These are phyloP conservation scores for Ornithorhynchus anatinus DNA, from an alignment of 2,113 vertebrate genomes.

Conservation along the genomic window DNA sequence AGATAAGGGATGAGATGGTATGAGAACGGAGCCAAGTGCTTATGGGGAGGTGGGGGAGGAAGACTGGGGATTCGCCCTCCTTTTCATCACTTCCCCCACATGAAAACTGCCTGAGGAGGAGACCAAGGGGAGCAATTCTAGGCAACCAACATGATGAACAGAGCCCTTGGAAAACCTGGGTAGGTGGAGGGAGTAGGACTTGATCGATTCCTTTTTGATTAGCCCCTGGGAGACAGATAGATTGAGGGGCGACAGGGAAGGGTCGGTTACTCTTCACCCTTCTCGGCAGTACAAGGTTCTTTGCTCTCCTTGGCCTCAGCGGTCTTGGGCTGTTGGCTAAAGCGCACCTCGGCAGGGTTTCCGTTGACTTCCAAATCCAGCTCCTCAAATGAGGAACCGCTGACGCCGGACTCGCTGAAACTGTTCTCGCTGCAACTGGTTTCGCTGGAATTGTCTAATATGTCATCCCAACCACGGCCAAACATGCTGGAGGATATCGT, in stretches of 20 bases:
- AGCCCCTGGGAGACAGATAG: accelerated
- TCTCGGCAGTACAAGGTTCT: constrained; percentile 60
- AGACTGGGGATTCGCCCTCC: no score
- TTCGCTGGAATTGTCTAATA: no score
- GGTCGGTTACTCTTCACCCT: constrained; percentile 64
- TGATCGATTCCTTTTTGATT: constrained; percentile 41
- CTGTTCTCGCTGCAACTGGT: constrained; percentile 79
- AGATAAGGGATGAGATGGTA: not conserved
- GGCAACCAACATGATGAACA: no score
- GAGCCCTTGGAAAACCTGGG: not conserved
- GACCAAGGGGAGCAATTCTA: no score
- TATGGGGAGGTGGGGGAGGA: not conserved
- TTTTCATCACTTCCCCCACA: no score
- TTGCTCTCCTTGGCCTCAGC: constrained; percentile 62
- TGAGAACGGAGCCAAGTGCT: constrained; percentile 4
- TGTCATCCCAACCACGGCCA: constrained; percentile 75
- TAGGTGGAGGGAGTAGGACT: constrained; percentile 32
- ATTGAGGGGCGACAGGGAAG: not conserved
- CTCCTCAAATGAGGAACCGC: constrained; percentile 95
- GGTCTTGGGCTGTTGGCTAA: constrained; percentile 35
- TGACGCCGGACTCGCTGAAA: constrained; percentile 86
- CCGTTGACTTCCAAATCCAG: constrained; percentile 86
- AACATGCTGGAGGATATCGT: constrained; percentile 68
- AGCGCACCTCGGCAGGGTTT: constrained; percentile 10
- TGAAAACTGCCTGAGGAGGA: no score